phyloP scores from a whole-genome alignment of 2,888 invertebrate genomes.

The Xiphydria camelus region DNA sequence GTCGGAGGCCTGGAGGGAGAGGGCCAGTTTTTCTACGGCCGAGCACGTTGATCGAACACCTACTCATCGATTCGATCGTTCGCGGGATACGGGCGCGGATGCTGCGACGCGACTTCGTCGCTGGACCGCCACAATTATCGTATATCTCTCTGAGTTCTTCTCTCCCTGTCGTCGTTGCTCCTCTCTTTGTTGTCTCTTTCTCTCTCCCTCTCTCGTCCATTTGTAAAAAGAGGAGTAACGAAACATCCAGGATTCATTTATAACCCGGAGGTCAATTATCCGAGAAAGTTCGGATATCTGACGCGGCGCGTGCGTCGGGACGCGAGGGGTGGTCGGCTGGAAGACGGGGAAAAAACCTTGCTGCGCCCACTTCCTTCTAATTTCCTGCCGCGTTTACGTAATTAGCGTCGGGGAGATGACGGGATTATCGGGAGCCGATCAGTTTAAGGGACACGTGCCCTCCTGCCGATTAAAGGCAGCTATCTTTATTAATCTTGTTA shows the following conservation, averaged over 20 bases:
- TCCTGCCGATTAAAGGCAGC: conserved; percentile 34
- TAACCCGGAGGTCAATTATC: too few species aligned
- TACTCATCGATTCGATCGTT: conserved; percentile 35
- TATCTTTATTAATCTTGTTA: conserved; percentile 46
- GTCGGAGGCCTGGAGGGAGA: conserved; percentile 17
- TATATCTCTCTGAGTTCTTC: too few species aligned
- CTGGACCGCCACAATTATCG: conserved; percentile 1
- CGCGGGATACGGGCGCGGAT: too few species aligned
- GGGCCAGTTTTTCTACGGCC: conserved; percentile 23
- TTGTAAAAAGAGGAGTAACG: too few species aligned
- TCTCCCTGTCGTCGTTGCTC: too few species aligned
- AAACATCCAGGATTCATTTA: too few species aligned
- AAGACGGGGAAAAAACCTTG: too few species aligned
- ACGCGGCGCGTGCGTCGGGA: too few species aligned
- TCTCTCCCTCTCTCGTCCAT: too few species aligned
- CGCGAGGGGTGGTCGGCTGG: too few species aligned
- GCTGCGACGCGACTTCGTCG: not conserved
- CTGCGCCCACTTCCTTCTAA: conserved; percentile 26
- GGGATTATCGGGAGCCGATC: conserved; percentile 11
- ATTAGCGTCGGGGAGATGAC: conserved; percentile 3
- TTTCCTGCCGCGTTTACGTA: conserved; percentile 21
- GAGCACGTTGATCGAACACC: conserved; percentile 28
- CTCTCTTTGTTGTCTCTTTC: too few species aligned
- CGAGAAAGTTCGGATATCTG: too few species aligned
- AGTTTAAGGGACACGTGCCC: conserved; percentile 31